Evolutionary conservation across 2,888 invertebrate genomes (phyloP), one percentile per base, ranked within the genome.

Genomic region (Tupiocoris notatus): DNA sequence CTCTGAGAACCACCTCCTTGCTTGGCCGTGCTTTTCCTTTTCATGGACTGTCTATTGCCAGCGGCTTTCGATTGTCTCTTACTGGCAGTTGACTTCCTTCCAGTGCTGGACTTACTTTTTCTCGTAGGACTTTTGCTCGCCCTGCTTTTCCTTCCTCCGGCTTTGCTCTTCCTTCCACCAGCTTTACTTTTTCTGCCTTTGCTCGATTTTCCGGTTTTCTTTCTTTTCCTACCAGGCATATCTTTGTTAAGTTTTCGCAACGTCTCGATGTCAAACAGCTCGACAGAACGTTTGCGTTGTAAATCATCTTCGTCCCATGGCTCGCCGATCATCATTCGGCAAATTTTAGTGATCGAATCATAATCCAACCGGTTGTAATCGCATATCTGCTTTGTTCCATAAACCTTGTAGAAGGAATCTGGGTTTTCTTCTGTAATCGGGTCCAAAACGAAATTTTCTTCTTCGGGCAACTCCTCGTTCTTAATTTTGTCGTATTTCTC

Each of bases 301-400:
- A 62, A 62, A 61, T 63, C 73, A 1, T 61, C 73, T 1, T 62
- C 73, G 6, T 71, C 61, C 73, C 73, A 73, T 22, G 73, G 62
- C 22, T 73, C 73, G 18, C 62, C 54, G 16, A 73, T 25, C 1
- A 73, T 62, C 62, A 63, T 63, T 20, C 73, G 56, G 23, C 73
- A 73, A 17, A 73, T 21, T 63, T 24, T 61, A 1, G 63, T 63
- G 17, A 73, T 73, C 2, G 73, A 62, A 22, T 61, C 73, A 23
- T 73, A 73, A 54, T 73, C 73, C 17, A 73, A 1, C 3, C 25
- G n/a, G 6, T 18, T n/a, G 18, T 25, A 73, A 22, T 61, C 61
- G 22, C 23, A 62, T 2, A 62, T 21, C n/a, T 54, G 39, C 20
- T 73, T 73, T 17, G 24, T 73, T 25, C 73, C 73, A 17, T 21